These are phyloP conservation scores for Pseudolaguvia tuberculata DNA, from an alignment of 2,113 vertebrate species.

Conservation along the genomic window DNA sequence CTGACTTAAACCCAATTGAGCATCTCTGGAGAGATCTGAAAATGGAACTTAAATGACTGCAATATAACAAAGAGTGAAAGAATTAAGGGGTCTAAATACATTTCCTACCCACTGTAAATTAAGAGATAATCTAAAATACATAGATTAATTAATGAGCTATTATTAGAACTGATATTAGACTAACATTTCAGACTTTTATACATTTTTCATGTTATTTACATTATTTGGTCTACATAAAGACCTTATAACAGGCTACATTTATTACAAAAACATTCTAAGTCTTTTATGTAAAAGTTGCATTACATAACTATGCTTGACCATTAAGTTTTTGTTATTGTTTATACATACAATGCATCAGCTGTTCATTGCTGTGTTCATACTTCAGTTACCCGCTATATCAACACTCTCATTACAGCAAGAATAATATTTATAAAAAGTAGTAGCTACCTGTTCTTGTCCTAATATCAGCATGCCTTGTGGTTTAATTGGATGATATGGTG, in stretches of 20 bases:
- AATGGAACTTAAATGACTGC: too few relatives aligned
- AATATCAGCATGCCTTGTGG: constrained; percentile 89
- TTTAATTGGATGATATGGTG: constrained; percentile 95
- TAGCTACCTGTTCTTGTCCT: constrained; percentile 91
- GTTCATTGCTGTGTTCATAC: too few relatives aligned
- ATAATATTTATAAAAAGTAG: not conserved
- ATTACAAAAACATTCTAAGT: not conserved
- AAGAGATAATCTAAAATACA: not conserved
- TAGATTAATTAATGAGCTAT: not conserved
- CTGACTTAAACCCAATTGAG: too few relatives aligned
- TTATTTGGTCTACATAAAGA: not conserved
- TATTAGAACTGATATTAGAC: not conserved
- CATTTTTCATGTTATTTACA: not conserved
- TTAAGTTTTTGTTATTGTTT: not conserved
- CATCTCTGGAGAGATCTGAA: too few relatives aligned
- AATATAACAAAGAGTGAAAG: too few relatives aligned
- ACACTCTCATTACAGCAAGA: not conserved
- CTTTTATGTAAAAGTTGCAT: not conserved
- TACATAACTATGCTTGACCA: not conserved
- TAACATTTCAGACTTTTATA: not conserved
- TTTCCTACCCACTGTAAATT: not conserved
- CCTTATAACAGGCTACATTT: not conserved
- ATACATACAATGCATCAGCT: too few relatives aligned
- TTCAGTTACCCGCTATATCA: not conserved
- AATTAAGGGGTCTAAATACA: too few relatives aligned